These are phyloP conservation scores for Malurus cyaneus DNA, from an alignment of 2,113 vertebrate genomes.

Conservation along the genomic window DNA sequence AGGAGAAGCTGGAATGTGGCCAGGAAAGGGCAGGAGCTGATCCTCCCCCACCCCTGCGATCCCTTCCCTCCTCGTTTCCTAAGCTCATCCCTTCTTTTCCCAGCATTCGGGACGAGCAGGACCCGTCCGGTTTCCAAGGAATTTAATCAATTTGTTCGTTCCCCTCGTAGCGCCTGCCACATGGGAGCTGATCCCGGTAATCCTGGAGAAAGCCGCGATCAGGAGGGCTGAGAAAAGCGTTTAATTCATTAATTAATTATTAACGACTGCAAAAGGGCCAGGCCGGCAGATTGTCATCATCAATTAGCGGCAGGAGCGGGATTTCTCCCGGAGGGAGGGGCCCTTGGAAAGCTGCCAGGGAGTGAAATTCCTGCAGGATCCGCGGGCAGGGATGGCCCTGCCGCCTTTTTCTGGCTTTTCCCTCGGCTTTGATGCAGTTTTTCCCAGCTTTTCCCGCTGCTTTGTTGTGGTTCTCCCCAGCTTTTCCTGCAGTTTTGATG, in stretches of 20 bases:
- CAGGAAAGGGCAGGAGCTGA: neutral
- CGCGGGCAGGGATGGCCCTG: neutral
- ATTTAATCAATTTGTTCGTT: neutral
- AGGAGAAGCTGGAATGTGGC: neutral
- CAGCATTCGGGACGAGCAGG: accelerated
- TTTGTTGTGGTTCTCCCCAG: neutral
- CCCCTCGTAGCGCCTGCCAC: neutral
- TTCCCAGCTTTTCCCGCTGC: neutral
- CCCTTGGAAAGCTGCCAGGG: neutral
- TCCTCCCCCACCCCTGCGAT: accelerated
- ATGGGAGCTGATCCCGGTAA: neutral
- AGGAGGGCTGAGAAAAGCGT: neutral
- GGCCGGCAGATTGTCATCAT: neutral
- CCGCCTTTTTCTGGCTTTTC: neutral
- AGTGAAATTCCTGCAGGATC: neutral
- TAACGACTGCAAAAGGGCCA: neutral
- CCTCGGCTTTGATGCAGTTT: neutral
- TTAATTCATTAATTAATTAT: conserved; percentile 12
- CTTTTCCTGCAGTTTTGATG: neutral
- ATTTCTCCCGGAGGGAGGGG: accelerated
- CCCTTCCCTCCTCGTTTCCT: accelerated
- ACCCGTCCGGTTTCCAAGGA: neutral
- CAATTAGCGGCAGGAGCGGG: neutral
- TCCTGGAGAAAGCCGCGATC: neutral
- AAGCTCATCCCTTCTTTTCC: neutral